Percentiles rank a stretch among this genome's conserved stretches.
phyloP scores from a whole-genome alignment of 2,113 vertebrate species.

The Athene noctua region DNA sequence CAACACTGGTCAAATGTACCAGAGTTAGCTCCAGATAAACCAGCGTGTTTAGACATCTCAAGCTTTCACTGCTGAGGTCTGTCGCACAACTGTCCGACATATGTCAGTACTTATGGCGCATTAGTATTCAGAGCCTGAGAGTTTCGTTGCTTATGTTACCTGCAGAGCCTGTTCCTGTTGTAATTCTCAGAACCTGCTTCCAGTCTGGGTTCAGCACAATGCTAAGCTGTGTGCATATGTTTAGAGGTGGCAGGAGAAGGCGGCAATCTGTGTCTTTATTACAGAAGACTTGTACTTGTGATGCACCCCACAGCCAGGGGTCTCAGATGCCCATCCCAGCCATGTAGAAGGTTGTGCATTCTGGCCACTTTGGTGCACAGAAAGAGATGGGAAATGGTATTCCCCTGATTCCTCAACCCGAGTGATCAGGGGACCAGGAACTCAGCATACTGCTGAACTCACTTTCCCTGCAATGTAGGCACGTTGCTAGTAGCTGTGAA shows the following conservation, averaged over 20 bases:
- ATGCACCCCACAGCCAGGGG: accelerated
- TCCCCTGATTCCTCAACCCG: neutral
- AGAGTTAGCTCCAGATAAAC: neutral
- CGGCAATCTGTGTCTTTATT: neutral
- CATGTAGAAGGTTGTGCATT: neutral
- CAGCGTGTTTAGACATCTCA: neutral
- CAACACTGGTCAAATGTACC: neutral
- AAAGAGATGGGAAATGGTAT: neutral
- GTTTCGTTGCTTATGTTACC: neutral
- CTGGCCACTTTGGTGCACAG: neutral
- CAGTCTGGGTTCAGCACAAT: neutral
- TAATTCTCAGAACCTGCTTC: neutral
- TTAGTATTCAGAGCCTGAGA: neutral
- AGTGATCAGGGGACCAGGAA: neutral
- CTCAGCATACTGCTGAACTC: accelerated
- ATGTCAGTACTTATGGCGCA: neutral
- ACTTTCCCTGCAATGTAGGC: accelerated
- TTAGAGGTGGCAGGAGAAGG: neutral
- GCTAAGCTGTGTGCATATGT: neutral
- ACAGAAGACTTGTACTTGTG: neutral
- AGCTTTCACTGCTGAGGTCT: neutral
- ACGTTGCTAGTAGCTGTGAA: neutral
- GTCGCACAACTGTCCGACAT: neutral
- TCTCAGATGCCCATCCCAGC: neutral
- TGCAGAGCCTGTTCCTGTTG: neutral